These are phyloP conservation scores for Lepidochitona cinerea DNA, from an alignment of 2,888 invertebrate species.

Conservation along the genomic window DNA sequence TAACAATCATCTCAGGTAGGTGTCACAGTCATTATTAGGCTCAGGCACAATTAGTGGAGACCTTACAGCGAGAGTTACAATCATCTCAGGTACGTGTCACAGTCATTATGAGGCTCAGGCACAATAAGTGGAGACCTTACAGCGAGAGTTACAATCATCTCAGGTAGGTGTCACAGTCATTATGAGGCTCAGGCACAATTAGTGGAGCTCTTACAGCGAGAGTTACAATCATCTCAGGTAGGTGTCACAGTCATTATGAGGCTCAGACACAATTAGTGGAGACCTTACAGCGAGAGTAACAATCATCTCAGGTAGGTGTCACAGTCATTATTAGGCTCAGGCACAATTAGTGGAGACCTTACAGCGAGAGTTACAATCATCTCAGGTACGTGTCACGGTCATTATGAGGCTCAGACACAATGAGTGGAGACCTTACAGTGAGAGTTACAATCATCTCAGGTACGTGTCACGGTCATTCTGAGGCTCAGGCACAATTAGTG, in stretches of 20 bases:
- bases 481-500: neutral
- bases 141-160: constrained; percentile 75
- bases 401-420: neutral
- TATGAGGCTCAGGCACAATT: constrained; percentile 78
- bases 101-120: neutral
- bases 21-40: neutral
- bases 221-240: constrained; percentile 76
- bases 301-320: constrained; percentile 77
- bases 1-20: neutral
- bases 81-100: neutral
- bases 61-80: neutral
- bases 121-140: neutral
- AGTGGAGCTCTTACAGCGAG: constrained; percentile 75
- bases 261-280: neutral
- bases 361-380: constrained; percentile 76
- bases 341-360: constrained; percentile 76
- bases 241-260: neutral
- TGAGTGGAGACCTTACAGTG: neutral
- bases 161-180: constrained; percentile 76
- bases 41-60: neutral
- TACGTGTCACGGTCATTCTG: neutral
- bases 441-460: neutral
- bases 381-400: constrained; percentile 72
- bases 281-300: constrained; percentile 79
- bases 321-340: constrained; percentile 78